These are phyloP conservation scores for Bombus breviceps DNA, from an alignment of 1,140 invertebrate genomes.

Conservation along the genomic window DNA sequence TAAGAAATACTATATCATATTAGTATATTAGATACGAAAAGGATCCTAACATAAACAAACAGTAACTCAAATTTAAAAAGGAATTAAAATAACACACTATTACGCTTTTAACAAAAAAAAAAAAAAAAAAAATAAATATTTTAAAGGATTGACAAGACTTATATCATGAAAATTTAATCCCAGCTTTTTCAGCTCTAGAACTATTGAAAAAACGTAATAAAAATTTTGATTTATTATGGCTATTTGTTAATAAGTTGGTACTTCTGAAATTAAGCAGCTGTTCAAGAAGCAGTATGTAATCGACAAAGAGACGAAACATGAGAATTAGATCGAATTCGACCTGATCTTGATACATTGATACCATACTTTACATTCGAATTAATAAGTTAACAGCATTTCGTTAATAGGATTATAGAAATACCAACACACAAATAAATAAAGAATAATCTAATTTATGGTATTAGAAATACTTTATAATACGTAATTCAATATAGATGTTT, in stretches of 20 bases:
- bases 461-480: not conserved
- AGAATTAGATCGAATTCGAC: not conserved
- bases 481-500: slow-evolving; percentile 14
- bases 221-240: not conserved
- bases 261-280: not conserved
- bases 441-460: not conserved
- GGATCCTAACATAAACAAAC: not conserved
- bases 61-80: not conserved
- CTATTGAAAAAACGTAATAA: not conserved
- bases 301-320: not conserved
- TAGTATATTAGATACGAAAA: not conserved
- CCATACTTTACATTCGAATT: not conserved
- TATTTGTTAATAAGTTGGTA: slow-evolving; percentile 1
- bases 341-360: no score
- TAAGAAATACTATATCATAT: not conserved
- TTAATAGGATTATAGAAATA: not conserved
- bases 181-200: not conserved
- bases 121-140: not conserved
- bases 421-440: not conserved
- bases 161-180: not conserved
- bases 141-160: not conserved
- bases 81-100: not conserved
- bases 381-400: not conserved
- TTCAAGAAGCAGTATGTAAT: slow-evolving; percentile 6
- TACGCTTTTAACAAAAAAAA: not conserved